Percentiles rank a stretch among this genome's conserved stretches.
phyloP scores from a whole-genome alignment of 2,888 invertebrate species.

The Ichneumoninae sp. region DNA sequence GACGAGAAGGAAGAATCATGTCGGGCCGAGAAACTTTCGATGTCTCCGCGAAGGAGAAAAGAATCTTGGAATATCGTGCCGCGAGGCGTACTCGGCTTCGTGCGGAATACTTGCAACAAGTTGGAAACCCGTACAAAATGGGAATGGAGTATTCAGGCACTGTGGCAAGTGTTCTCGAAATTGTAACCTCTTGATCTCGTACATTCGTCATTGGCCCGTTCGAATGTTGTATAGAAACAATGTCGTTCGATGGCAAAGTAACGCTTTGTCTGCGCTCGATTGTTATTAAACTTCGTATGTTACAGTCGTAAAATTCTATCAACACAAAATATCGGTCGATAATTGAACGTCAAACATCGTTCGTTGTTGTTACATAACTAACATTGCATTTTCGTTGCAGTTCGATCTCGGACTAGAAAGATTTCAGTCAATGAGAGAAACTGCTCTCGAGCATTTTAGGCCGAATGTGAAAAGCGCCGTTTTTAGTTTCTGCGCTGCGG shows the following conservation, averaged over 20 bases:
- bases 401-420: conserved; percentile 92
- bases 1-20: conserved; percentile 77
- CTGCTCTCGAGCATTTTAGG: conserved; percentile 88
- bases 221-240: background rate
- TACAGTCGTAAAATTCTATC: background rate
- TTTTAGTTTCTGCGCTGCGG: conserved; percentile 74
- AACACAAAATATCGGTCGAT: background rate
- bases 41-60: conserved; percentile 85
- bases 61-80: conserved; percentile 87
- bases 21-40: conserved; percentile 85
- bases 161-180: conserved; percentile 55
- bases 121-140: conserved; percentile 89
- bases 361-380: background rate
- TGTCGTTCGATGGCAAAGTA: background rate
- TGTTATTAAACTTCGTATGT: background rate
- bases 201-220: background rate
- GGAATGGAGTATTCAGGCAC: conserved; percentile 88
- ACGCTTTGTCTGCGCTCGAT: background rate
- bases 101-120: conserved; percentile 90
- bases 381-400: conserved; percentile 85
- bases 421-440: conserved; percentile 90
- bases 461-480: conserved; percentile 87
- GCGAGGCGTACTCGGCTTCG: conserved; percentile 87
- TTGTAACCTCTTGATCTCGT: conserved; percentile 34
- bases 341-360: background rate